Evolutionary conservation across 1,140 invertebrate genomes (phyloP).

Genomic region (Protaetia brevitarsis): DNA sequence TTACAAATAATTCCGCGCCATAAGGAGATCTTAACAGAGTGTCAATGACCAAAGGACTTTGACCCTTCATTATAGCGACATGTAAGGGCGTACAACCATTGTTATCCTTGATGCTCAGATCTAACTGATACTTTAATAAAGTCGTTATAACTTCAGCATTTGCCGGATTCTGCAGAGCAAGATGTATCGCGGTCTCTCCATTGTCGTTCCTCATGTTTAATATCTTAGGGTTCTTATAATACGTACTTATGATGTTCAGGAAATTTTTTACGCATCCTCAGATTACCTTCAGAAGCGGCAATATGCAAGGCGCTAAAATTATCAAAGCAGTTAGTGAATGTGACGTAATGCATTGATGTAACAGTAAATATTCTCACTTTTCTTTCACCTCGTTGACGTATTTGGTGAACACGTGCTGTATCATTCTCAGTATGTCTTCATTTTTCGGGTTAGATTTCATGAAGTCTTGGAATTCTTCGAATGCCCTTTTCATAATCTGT

Average conservation of each 20-base stretch:
- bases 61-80: slow-evolving; percentile 48
- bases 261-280: not conserved
- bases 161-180: slow-evolving; percentile 52
- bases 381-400: slow-evolving; percentile 2
- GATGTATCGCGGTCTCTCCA: slow-evolving; percentile 52
- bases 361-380: slow-evolving; percentile 15
- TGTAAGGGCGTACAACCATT: slow-evolving; percentile 54
- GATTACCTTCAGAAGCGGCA: slow-evolving; percentile 17
- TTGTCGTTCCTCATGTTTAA: slow-evolving; percentile 40
- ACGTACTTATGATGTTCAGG: not conserved
- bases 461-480: slow-evolving; percentile 34
- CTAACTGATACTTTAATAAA: slow-evolving; percentile 50
- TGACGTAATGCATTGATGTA: slow-evolving; percentile 2
- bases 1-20: slow-evolving; percentile 34
- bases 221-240: slow-evolving; percentile 29
- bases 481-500: slow-evolving; percentile 28
- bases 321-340: no score
- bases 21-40: slow-evolving; percentile 31
- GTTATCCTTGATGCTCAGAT: slow-evolving; percentile 52
- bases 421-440: slow-evolving; percentile 28
- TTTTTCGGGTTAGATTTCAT: slow-evolving; percentile 35
- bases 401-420: slow-evolving; percentile 29
- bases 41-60: not conserved
- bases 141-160: slow-evolving; percentile 46
- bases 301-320: slow-evolving; percentile 32